These are phyloP conservation scores for Nemotelus nigrinus DNA, from an alignment of 2,888 invertebrate species.

Conservation along the genomic window DNA sequence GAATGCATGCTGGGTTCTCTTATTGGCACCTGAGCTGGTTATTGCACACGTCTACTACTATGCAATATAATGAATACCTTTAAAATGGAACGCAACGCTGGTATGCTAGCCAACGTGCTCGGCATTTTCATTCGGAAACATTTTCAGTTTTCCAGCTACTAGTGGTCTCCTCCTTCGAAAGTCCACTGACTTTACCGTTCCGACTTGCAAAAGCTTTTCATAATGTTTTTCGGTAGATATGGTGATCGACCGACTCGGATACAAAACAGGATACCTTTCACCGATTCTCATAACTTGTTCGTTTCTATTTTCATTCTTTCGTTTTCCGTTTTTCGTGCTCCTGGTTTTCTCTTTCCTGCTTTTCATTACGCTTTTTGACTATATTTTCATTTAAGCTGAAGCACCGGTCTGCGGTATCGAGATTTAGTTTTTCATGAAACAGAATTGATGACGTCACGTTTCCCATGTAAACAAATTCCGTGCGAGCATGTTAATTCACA, in stretches of 20 bases:
- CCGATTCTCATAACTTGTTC: neutral
- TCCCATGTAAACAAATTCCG: constrained; percentile 35
- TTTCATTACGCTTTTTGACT: neutral
- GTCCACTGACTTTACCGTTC: no score
- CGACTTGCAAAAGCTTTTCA: no score
- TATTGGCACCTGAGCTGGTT: constrained; percentile 38
- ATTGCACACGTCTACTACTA: constrained; percentile 32
- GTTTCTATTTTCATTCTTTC: constrained; percentile 19
- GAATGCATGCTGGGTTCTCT: neutral
- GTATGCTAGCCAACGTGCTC: constrained; percentile 47
- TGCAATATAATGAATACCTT: constrained; percentile 40
- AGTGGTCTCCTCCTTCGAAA: neutral
- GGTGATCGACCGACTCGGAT: constrained; percentile 5
- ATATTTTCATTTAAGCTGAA: constrained; percentile 15
- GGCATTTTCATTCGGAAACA: constrained; percentile 44
- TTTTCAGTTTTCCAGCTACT: constrained; percentile 34
- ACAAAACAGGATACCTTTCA: constrained; percentile 32
- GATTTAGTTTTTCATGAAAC: constrained; percentile 41
- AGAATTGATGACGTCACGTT: constrained; percentile 42
- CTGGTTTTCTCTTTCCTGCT: neutral
- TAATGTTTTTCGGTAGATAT: neutral
- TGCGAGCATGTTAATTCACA: neutral
- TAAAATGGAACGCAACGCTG: constrained; percentile 20
- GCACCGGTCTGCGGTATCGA: neutral
- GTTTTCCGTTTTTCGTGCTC: constrained; percentile 21